Percentiles rank a stretch among this genome's conserved stretches.
phyloP scores from a whole-genome alignment of 64 coral and sea anemone species.

The Hydrozoanthus tunicans region DNA sequence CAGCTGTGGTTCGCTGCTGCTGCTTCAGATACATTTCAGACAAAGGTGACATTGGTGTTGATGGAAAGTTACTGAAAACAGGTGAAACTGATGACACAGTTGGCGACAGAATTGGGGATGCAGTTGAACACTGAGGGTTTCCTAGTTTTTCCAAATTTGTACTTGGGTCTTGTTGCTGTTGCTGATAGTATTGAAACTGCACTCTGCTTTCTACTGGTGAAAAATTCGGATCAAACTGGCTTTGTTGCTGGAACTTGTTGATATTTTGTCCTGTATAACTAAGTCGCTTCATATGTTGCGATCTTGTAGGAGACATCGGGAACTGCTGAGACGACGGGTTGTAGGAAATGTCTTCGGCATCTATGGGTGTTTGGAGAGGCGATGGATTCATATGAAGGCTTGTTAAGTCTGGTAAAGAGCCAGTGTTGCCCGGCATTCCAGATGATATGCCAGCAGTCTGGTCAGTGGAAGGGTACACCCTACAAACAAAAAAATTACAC shows the following conservation, averaged over 20 bases:
- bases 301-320: slow-evolving; percentile 31
- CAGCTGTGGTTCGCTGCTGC: slow-evolving; percentile 12
- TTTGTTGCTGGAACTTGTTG: slow-evolving; percentile 39
- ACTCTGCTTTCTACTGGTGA: slow-evolving; percentile 52
- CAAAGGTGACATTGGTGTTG: slow-evolving; percentile 48
- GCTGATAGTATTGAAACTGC: slow-evolving; percentile 54
- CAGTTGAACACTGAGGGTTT: slow-evolving; percentile 16
- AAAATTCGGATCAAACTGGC: slow-evolving; percentile 53
- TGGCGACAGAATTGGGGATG: slow-evolving; percentile 32
- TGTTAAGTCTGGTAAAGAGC: slow-evolving; percentile 46
- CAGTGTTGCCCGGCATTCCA: slow-evolving; percentile 22
- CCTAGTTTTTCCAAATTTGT: slow-evolving; percentile 50
- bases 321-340: slow-evolving; percentile 41
- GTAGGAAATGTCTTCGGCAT: slow-evolving; percentile 32
- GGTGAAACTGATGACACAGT: slow-evolving; percentile 36
- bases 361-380: slow-evolving; percentile 49
- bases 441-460: not conserved
- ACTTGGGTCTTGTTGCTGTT: slow-evolving; percentile 47
- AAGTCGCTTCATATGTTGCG: slow-evolving; percentile 43
- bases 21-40: slow-evolving; percentile 49
- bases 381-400: slow-evolving; percentile 54
- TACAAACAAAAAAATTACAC: not conserved
- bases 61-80: slow-evolving; percentile 25
- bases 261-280: slow-evolving; percentile 37
- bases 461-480: slow-evolving; percentile 22